Percentiles rank a stretch among this genome's conserved stretches.
phyloP scores from a whole-genome alignment of 2,888 invertebrate genomes.

The Oscheius sp. region DNA sequence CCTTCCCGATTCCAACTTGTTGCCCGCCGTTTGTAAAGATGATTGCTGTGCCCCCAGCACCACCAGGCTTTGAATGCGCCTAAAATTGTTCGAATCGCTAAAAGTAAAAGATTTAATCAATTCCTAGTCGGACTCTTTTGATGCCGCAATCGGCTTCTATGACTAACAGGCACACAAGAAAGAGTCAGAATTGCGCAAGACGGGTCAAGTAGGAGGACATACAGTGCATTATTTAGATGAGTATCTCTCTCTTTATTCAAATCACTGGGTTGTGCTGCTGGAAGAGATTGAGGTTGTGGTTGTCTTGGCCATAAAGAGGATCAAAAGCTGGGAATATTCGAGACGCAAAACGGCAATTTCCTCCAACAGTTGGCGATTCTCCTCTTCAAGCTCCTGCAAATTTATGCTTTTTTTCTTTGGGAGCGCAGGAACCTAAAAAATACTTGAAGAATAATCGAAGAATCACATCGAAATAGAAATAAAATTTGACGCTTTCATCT shows the following conservation, averaged over 20 bases:
- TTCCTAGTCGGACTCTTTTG: no score
- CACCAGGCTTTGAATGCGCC: no score
- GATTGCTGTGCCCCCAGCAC: no score
- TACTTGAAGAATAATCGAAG: no score
- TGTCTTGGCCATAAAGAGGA: conserved; percentile 17
- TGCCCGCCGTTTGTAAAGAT: no score
- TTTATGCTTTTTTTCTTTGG: not conserved
- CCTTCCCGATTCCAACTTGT: no score
- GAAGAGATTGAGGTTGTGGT: not conserved
- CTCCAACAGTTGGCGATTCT: conserved; percentile 14
- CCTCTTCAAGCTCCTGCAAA: conserved; percentile 26
- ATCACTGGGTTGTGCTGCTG: conserved; percentile 14
- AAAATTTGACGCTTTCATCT: no score
- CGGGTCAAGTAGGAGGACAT: conserved; percentile 3
- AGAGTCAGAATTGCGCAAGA: conserved; percentile 8
- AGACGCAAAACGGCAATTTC: conserved; percentile 8
- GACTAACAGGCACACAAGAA: not conserved
- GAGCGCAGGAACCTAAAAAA: no score
- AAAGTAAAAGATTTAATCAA: no score
- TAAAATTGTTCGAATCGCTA: no score
- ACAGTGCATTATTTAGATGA: not conserved
- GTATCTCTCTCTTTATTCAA: conserved; percentile 4
- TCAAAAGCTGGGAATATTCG: conserved; percentile 25
- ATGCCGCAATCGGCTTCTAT: not conserved
- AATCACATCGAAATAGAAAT: no score